These are phyloP conservation scores for Thalassaphorura encarpata DNA, from an alignment of 1,140 invertebrate genomes.

Conservation along the genomic window DNA sequence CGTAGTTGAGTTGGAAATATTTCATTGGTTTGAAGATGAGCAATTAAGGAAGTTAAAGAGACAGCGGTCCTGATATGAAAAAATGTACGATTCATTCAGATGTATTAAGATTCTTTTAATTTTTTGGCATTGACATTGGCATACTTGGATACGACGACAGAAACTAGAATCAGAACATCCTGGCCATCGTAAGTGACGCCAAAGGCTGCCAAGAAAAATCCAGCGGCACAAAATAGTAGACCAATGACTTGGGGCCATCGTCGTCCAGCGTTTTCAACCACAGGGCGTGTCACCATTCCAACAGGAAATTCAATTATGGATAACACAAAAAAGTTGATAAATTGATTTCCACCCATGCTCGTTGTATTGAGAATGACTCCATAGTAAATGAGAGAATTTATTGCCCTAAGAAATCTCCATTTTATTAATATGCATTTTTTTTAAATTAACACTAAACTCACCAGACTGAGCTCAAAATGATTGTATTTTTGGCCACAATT, in stretches of 20 bases:
- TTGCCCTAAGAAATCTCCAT: neutral
- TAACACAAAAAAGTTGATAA: conserved; percentile 13
- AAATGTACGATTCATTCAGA: too few species aligned
- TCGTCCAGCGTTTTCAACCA: conserved; percentile 21
- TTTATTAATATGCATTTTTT: too few species aligned
- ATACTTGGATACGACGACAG: conserved; percentile 33
- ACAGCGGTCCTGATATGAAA: too few species aligned
- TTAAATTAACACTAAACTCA: conserved; percentile 23
- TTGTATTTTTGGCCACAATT: conserved; percentile 47
- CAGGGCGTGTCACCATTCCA: conserved; percentile 12
- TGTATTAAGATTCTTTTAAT: too few species aligned
- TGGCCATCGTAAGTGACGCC: neutral
- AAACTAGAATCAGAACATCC: neutral
- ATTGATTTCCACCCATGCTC: conserved; percentile 13
- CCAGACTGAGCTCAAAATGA: conserved; percentile 44
- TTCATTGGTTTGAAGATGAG: conserved; percentile 50
- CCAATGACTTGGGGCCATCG: conserved; percentile 22
- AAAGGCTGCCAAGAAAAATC: conserved; percentile 13
- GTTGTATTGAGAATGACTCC: conserved; percentile 8
- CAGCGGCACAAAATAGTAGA: conserved; percentile 5
- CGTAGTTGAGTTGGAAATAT: conserved; percentile 55
- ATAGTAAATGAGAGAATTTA: neutral
- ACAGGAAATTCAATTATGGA: conserved; percentile 9
- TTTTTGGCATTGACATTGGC: too few species aligned
- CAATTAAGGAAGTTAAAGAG: too few species aligned